phyloP scores from a whole-genome alignment of 1,140 invertebrate genomes.

The Solen grandis region DNA sequence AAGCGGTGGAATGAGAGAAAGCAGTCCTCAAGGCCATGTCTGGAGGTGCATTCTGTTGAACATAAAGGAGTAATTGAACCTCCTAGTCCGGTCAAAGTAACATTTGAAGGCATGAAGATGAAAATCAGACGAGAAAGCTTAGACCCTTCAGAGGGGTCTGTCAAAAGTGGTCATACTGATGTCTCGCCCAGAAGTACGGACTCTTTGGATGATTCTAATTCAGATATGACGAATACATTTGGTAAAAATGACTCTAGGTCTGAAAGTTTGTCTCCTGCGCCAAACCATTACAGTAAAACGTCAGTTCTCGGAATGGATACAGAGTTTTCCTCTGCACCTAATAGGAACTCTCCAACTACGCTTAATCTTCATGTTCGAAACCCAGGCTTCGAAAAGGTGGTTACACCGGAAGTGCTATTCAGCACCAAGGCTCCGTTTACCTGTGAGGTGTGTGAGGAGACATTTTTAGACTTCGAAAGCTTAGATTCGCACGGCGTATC shows the following conservation, averaged over 20 bases:
- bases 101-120: conserved; percentile 27
- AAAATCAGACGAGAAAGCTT: conserved; percentile 9
- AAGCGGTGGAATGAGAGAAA: too few relatives aligned
- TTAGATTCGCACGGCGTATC: conserved; percentile 69
- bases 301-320: conserved; percentile 35
- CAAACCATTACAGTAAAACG: conserved; percentile 14
- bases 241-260: not conserved
- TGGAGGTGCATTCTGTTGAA: too few relatives aligned
- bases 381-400: conserved; percentile 66
- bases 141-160: too few relatives aligned
- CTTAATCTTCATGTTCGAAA: conserved; percentile 54
- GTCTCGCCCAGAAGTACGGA: not conserved
- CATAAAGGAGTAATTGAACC: too few relatives aligned
- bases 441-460: conserved; percentile 65
- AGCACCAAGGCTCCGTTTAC: conserved; percentile 60
- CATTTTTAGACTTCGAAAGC: conserved; percentile 64
- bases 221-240: not conserved
- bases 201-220: not conserved
- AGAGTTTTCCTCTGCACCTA: conserved; percentile 14
- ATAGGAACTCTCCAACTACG: conserved; percentile 3
- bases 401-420: conserved; percentile 68
- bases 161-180: too few relatives aligned
- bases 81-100: too few relatives aligned
- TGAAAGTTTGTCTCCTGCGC: too few relatives aligned
- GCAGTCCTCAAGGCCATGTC: too few relatives aligned